Evolutionary conservation across 2,888 invertebrate species (phyloP).

Genomic region (Tipula helvola): DNA sequence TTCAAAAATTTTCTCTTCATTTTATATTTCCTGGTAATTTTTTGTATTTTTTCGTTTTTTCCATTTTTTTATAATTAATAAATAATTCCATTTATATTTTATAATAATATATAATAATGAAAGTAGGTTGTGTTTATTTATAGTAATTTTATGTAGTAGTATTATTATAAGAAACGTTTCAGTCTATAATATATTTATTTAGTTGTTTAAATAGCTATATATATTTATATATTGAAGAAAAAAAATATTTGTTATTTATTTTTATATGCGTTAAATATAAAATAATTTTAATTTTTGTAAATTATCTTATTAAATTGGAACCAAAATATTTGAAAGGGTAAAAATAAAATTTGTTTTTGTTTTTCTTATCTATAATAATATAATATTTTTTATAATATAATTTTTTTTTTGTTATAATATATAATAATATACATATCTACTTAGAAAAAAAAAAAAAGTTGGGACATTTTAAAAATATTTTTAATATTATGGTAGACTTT

Average conservation of each 20-base stretch:
- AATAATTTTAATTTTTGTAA: background rate
- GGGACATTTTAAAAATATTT: background rate
- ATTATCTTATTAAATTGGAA: background rate
- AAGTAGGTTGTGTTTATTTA: background rate
- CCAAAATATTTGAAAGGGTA: background rate
- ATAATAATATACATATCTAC: background rate
- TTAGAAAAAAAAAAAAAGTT: background rate
- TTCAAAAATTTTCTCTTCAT: background rate
- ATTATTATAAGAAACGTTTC: background rate
- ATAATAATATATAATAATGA: background rate
- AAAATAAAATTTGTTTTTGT: background rate
- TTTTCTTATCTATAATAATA: background rate
- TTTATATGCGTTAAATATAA: background rate
- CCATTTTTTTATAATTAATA: background rate
- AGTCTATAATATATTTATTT: background rate
- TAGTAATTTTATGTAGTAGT: background rate
- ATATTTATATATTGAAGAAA: background rate
- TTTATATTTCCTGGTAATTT: background rate
- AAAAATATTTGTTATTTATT: background rate
- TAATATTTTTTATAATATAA: background rate
- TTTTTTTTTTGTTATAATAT: background rate
- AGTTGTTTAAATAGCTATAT: background rate
- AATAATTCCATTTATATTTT: background rate
- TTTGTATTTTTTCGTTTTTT: background rate
- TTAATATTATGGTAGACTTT: slow-evolving; percentile 4